These are phyloP conservation scores for Drosophila maculinotata DNA, from an alignment of 2,888 invertebrate genomes.

Conservation along the genomic window DNA sequence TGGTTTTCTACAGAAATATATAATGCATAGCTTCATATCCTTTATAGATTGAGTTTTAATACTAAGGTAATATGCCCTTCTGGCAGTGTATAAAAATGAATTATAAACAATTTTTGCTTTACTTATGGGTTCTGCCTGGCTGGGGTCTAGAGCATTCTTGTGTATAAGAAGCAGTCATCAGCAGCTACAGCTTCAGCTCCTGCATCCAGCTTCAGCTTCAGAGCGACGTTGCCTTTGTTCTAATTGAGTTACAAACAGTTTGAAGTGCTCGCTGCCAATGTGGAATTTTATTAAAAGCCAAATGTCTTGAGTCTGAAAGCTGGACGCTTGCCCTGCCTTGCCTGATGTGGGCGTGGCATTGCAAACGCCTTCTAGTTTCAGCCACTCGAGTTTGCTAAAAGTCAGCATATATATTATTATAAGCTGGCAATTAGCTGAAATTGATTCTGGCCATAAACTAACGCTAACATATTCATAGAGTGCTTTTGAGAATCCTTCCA, in stretches of 20 bases:
- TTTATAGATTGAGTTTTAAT: not conserved
- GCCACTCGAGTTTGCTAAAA: constrained; percentile 26
- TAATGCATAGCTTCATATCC: not conserved
- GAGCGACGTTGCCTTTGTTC: constrained; percentile 59
- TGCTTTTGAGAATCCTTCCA: constrained; percentile 21
- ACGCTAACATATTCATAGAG: constrained; percentile 63
- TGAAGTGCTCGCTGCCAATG: constrained; percentile 53
- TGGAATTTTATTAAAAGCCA: constrained; percentile 63
- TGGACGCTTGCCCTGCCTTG: constrained; percentile 19
- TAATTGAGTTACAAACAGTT: constrained; percentile 75
- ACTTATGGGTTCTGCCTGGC: constrained; percentile 41
- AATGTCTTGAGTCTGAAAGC: constrained; percentile 53
- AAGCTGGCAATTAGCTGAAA: constrained; percentile 49
- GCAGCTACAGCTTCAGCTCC: constrained; percentile 10
- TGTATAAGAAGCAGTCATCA: constrained; percentile 23
- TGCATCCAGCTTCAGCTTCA: constrained; percentile 2
- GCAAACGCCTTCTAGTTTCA: constrained; percentile 10
- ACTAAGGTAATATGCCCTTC: not conserved
- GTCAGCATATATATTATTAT: constrained; percentile 18
- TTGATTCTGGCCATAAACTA: constrained; percentile 32
- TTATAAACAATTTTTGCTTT: constrained; percentile 75
- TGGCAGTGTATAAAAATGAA: constrained; percentile 68
- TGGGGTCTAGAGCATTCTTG: constrained; percentile 19
- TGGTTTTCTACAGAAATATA: not conserved
- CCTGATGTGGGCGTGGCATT: constrained; percentile 12